Conservation (phyloP, 2,797 vertebrate genomes). For the Sebastes itinus region DNA sequence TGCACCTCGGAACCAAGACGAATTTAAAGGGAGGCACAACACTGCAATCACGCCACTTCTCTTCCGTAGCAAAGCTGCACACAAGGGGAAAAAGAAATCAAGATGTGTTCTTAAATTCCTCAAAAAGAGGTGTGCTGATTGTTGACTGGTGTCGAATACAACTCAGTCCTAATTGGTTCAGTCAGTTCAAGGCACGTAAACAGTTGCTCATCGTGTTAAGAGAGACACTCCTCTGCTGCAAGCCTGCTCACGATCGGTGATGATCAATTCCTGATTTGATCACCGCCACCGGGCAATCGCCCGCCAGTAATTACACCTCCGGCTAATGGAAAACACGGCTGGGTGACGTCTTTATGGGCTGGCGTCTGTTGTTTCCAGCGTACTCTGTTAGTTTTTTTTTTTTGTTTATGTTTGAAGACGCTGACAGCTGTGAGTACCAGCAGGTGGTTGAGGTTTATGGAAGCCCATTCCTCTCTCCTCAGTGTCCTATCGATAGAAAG, state of each 20-base stretch:
- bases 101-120: slow-evolving; percentile 1
- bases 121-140: slow-evolving; percentile 12
- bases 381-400: slow-evolving; percentile 2
- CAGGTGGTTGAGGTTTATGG: slow-evolving; percentile 43
- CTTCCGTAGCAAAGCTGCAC: neutral
- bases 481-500: slow-evolving; percentile 54
- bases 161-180: slow-evolving; percentile 27
- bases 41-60: slow-evolving; percentile 1
- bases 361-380: neutral
- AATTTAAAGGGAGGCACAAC: slow-evolving; percentile 19
- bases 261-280: slow-evolving; percentile 53
- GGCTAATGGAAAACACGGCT: slow-evolving; percentile 11
- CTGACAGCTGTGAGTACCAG: slow-evolving; percentile 52
- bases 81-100: neutral
- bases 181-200: slow-evolving; percentile 18
- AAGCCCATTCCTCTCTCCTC: slow-evolving; percentile 48
- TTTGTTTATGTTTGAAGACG: slow-evolving; percentile 31
- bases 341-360: neutral
- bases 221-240: slow-evolving; percentile 21
- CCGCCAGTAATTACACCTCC: slow-evolving; percentile 19
- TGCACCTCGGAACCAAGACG: slow-evolving; percentile 41
- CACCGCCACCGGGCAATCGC: slow-evolving; percentile 16
- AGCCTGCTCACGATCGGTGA: slow-evolving; percentile 26
- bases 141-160: slow-evolving; percentile 1
- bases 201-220: slow-evolving; percentile 50